phyloP scores from a whole-genome alignment of 2,113 vertebrate species.

The Zapornia atra region DNA sequence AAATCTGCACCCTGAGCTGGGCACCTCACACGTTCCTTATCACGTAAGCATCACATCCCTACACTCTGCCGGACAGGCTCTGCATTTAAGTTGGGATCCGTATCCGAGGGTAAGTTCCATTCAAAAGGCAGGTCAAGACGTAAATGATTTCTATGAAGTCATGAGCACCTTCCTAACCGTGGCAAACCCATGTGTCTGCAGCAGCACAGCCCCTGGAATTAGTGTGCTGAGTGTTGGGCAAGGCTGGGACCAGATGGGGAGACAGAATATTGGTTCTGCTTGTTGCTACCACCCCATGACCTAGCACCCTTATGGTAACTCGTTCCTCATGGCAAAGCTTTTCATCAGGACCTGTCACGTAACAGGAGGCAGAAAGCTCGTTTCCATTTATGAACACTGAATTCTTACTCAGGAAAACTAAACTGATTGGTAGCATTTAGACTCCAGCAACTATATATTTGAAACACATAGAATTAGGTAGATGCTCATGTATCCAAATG shows the following conservation, averaged over 20 bases:
- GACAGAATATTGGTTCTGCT: neutral
- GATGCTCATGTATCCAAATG: neutral
- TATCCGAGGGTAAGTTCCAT: neutral
- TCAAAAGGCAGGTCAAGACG: neutral
- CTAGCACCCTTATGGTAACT: neutral
- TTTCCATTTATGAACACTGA: neutral
- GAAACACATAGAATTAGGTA: slow-evolving; percentile 8
- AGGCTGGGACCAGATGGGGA: neutral
- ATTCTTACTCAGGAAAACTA: neutral
- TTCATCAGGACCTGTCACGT: neutral
- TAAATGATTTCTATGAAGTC: neutral
- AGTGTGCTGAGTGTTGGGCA: neutral
- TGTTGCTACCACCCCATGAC: neutral
- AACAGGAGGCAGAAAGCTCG: neutral
- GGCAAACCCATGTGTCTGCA: neutral
- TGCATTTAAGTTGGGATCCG: neutral
- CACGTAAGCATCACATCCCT: neutral
- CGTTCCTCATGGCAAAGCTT: neutral
- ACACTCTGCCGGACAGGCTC: neutral
- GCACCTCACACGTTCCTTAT: neutral
- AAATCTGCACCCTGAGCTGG: fast-evolving
- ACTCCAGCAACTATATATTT: neutral
- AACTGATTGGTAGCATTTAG: neutral
- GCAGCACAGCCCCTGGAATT: neutral
- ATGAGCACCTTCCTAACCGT: neutral